Percentiles rank a stretch among this genome's conserved stretches.
These are phyloP conservation scores for Siderastrea radians DNA, from an alignment of 92 coral and sea anemone genomes.

Conservation along the genomic window DNA sequence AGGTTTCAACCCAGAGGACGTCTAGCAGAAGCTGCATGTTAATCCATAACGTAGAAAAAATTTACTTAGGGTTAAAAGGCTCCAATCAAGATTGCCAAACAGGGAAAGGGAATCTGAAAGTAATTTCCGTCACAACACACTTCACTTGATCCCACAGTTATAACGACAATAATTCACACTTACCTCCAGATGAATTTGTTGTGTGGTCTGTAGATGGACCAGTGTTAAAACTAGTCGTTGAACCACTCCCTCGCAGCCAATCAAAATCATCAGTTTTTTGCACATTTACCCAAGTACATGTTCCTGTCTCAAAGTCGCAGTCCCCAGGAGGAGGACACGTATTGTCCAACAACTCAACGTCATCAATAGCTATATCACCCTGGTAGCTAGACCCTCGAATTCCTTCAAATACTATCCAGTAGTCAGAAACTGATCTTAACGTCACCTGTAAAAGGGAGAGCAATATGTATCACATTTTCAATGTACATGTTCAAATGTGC, in stretches of 20 bases:
- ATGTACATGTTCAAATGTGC: neutral
- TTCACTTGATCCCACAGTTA: neutral
- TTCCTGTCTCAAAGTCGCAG: slow-evolving; percentile 88
- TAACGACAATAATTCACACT: neutral
- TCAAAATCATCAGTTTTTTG: slow-evolving; percentile 86
- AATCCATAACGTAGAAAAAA: too few species aligned
- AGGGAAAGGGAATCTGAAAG: neutral
- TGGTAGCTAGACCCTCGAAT: slow-evolving; percentile 73
- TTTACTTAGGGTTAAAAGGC: too few species aligned
- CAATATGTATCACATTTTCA: neutral
- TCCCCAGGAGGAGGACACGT: slow-evolving; percentile 96
- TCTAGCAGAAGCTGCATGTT: neutral
- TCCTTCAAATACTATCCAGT: slow-evolving; percentile 87
- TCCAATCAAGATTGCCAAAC: too few species aligned
- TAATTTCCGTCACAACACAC: neutral
- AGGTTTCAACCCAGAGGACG: neutral
- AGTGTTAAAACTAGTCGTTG: slow-evolving; percentile 81
- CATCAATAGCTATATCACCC: slow-evolving; percentile 96
- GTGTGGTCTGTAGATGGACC: slow-evolving; percentile 94
- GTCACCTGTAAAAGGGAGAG: slow-evolving; percentile 58
- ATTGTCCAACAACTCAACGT: slow-evolving; percentile 81
- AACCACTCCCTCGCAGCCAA: slow-evolving; percentile 88
- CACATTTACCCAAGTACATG: slow-evolving; percentile 92
- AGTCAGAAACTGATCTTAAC: slow-evolving; percentile 58
- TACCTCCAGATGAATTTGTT: slow-evolving; percentile 81